These are phyloP conservation scores for Meloidogyne exigua DNA, from an alignment of 1,140 invertebrate genomes.

Conservation along the genomic window DNA sequence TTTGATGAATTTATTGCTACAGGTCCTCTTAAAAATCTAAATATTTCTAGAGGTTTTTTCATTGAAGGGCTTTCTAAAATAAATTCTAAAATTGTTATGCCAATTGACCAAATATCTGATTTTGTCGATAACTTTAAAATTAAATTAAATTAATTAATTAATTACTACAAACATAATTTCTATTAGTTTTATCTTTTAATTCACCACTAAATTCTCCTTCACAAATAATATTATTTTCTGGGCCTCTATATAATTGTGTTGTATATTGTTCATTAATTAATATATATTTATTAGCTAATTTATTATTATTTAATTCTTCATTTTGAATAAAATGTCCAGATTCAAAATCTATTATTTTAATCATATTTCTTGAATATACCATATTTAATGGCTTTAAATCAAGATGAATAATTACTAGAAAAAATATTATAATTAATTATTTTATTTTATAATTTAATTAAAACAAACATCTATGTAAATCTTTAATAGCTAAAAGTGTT, in stretches of 20 bases:
- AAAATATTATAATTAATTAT: background rate
- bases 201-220: background rate
- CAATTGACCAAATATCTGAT: background rate
- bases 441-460: background rate
- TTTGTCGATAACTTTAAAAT: background rate
- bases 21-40: background rate
- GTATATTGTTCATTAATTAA: background rate
- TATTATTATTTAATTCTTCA: background rate
- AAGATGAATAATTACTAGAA: background rate
- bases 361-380: background rate
- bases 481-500: background rate
- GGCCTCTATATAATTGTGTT: background rate
- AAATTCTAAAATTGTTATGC: background rate
- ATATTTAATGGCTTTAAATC: background rate
- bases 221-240: slow-evolving; percentile 5
- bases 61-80: background rate
- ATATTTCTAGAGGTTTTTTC: background rate
- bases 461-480: slow-evolving; percentile 5
- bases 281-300: slow-evolving; percentile 5
- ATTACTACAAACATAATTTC: background rate
- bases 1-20: background rate
- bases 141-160: background rate
- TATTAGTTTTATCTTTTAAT: background rate
- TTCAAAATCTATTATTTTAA: slow-evolving; percentile 1
- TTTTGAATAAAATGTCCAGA: background rate